These are phyloP conservation scores for Penaeus vannamei DNA, from an alignment of 1,140 invertebrate species.

Conservation along the genomic window DNA sequence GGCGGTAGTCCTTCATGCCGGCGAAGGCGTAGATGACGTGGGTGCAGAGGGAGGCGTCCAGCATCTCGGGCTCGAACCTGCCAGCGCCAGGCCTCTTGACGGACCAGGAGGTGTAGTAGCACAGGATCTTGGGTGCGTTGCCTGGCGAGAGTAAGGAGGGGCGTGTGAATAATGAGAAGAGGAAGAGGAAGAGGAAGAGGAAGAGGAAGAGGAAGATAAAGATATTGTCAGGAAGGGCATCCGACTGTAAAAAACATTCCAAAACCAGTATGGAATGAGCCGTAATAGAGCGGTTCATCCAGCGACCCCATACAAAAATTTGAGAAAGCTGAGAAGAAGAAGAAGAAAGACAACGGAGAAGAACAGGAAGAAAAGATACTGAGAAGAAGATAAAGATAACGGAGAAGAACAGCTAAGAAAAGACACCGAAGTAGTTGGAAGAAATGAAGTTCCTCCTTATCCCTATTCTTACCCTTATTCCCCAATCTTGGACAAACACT, in stretches of 20 bases:
- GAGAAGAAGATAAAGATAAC: background rate
- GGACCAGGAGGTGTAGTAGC: slow-evolving; percentile 96
- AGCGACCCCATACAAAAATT: background rate
- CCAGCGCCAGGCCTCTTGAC: slow-evolving; percentile 88
- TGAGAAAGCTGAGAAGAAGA: background rate
- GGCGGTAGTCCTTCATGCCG: slow-evolving; percentile 78
- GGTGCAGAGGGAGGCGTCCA: slow-evolving; percentile 89
- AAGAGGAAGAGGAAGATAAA: background rate
- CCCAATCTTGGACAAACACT: too few species aligned
- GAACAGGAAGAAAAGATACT: background rate
- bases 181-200: background rate
- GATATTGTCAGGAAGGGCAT: too few species aligned
- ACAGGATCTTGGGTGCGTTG: slow-evolving; percentile 82
- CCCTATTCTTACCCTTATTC: too few species aligned
- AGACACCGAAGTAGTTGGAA: background rate
- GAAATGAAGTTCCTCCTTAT: background rate
- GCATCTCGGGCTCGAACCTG: slow-evolving; percentile 88
- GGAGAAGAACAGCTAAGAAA: background rate
- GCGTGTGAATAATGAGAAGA: background rate
- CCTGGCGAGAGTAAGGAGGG: slow-evolving; percentile 45
- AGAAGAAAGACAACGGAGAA: background rate
- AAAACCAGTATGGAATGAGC: too few species aligned
- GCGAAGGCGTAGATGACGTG: slow-evolving; percentile 95
- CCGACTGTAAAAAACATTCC: too few species aligned
- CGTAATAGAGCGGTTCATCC: background rate